Evolutionary conservation across 2,888 invertebrate genomes (phyloP), one percentile per base, ranked within the genome.

Genomic region (Ophion costatus): DNA sequence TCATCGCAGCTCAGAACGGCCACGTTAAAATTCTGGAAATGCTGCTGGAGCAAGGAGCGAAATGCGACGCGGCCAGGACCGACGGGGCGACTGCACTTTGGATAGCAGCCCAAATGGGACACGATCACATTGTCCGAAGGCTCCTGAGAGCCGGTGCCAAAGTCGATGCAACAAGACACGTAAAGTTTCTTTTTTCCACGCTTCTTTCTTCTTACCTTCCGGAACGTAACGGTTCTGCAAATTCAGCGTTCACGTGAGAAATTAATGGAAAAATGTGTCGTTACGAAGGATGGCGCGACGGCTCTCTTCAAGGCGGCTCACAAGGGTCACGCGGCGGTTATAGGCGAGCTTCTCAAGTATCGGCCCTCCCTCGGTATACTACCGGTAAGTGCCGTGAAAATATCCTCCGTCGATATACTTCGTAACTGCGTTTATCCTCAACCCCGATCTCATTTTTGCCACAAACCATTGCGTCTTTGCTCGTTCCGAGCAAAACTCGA

Each of bases 61-160:
- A 95, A 80, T 95, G 96, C 64, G 97, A 98, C 93, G 94, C 95
- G 0, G 95, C 96, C 88, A 96, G 98, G 90, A 96, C 96, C 5
- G 98, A 98, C 94, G 96, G 97, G 85, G 97, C 98, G 92, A 97
- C 98, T 69, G 97, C 98, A 85, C 95, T 99, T 88, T 99, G 98
- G 98, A 98, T 99, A 91, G 97, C 98, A 59, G 96, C 98, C 87
- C 99, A 99, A 95, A 98, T 98, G 97, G 98, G 98, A 0, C 98
- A 98, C 94, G 96, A 96, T 92, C 96, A 96, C 91, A 96, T 97
- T 69, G 98, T 97, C 81, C 95, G 96, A 87, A 95, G 96, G 91
- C 95, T 99, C 89, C 94, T 98, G 87, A 96, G 96, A 91, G 95
- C 96, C 88, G 98, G 98, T 66, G 98, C 98, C 57, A 94, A 95